A percentile compares a stretch with the other conserved stretches of the same genome.
Evolutionary conservation across 2,797 vertebrate genomes (phyloP).

Genomic region (Sebastes reedi): DNA sequence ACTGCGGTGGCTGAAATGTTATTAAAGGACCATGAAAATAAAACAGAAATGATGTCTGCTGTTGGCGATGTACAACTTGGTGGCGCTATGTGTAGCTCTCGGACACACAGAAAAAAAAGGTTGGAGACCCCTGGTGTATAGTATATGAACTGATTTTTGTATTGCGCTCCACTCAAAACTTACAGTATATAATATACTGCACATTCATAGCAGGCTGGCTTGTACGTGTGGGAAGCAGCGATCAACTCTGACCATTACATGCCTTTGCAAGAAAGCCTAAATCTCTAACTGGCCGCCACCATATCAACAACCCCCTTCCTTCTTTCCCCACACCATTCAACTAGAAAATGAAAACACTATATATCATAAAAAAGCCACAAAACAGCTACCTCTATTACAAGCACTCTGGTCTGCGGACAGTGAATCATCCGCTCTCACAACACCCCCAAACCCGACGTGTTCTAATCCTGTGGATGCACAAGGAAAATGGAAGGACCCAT

Average conservation of each 20-base stretch:
- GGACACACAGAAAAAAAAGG: too few relatives aligned
- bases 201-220: background rate
- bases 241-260: background rate
- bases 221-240: background rate
- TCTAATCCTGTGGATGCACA: slow-evolving; percentile 34
- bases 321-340: background rate
- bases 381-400: background rate
- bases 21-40: too few relatives aligned
- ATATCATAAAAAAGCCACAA: background rate
- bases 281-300: background rate
- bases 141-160: background rate
- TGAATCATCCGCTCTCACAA: slow-evolving; percentile 8
- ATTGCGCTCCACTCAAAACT: too few relatives aligned
- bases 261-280: background rate
- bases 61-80: too few relatives aligned
- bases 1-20: too few relatives aligned
- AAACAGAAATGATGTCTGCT: too few relatives aligned
- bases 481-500: slow-evolving; percentile 24
- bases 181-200: background rate
- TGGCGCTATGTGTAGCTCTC: too few relatives aligned
- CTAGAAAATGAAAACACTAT: slow-evolving; percentile 4
- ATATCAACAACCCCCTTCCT: background rate
- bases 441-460: slow-evolving; percentile 6
- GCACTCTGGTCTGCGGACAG: background rate
- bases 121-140: too few relatives aligned